Base-by-base conservation (phyloP, 2,113 vertebrate species). In the Eurystomus gularis region DNA sequence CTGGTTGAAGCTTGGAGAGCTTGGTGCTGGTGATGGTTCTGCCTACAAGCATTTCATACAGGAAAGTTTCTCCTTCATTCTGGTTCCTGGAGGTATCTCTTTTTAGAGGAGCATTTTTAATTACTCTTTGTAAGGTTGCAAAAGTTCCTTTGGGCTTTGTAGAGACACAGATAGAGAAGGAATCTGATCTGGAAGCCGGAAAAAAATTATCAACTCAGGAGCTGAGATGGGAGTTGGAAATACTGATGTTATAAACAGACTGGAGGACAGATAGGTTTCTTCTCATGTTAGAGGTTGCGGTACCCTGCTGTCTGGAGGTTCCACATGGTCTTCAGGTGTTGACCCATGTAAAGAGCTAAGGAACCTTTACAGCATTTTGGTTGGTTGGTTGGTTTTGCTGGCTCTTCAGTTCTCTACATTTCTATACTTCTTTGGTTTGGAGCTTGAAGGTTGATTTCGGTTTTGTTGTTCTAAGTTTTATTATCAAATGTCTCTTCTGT, bases 51-150 rank as follows among this genome's bases (percentile, higher is more conserved):
- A 17, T 39, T 39, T 24, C 65, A 23, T 18, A 8, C 4, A 42
- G 51, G 37, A 75, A 77, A 48, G 3, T 6, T 51, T 21, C 83
- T 65, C 44, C 88, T 68, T 79, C 84, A 7, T 18, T 24, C 49
- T 57, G 21, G 25, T 91, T 82, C 87, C 86, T 26, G 44, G 40
- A 76, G 78, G 70, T 40, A 4, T 44, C 25, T 57, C 71, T 85
- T n/a, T 85, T 91, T 82, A 83, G 54, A 51, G 49, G 49, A 95
- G 46, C 24, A 31, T 77, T 65, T 94, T 80, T 88, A 95, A 90
- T 95, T 91, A 85, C 66, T 81, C 54, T 65, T 76, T n/a, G 25
- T 46, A 35, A 58, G 46, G 54, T 29, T 85, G 46, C 72, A 75
- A 51, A 91, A 35, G 26, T 57, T 86, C 73, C 70, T 85, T 21